Evolutionary conservation across 2,888 invertebrate species (phyloP), one percentile per base, ranked within the genome.

Genomic region (Lasius platythorax): DNA sequence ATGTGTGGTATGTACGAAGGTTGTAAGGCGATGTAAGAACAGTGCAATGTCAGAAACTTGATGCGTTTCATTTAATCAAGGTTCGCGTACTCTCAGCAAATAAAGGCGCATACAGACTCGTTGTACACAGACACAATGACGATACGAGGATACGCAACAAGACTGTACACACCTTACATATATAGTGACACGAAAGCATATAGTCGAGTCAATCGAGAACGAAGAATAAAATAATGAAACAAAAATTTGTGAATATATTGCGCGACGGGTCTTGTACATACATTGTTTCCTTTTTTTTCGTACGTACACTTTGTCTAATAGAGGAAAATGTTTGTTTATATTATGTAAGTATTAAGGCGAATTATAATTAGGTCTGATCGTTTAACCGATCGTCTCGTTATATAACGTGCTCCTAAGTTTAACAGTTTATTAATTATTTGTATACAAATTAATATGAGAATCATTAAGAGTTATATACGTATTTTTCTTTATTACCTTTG

Each of bases 371-470:
- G 70, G 28, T 18, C 56, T 66, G 76, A 86, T 56, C 82, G 81
- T 85, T 89, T 89, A 18, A 50, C 82, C 85, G 87, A 88, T 87
- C 85, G 84, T 90, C 86, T 85, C 86, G 84, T 90, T 91, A 91
- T 86, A 75, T 86, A 87, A 85, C 73, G 85, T 90, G 76, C 85
- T 84, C 83, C 73, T 90, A 90, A 89, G 89, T 92, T 91, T 90
- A 89, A 89, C 88, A 91, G 87, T 92, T 93, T 91, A 90, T 93
- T 93, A 93, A 94, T 94, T 93, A 94, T 94, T 94, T 94, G 94
- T 94, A 94, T 91, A 91, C 90, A 91, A 91, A 93, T 93, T 93
- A 93, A 92, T 93, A 93, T 84, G 43, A 81, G 9, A 46, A 73
- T 72, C 87, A 90, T 93, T 93, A 93, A 85, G 87, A 91, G 53